Evolutionary conservation across 92 coral and sea anemone genomes (phyloP).

Genomic region (Heteractis magnifica): DNA sequence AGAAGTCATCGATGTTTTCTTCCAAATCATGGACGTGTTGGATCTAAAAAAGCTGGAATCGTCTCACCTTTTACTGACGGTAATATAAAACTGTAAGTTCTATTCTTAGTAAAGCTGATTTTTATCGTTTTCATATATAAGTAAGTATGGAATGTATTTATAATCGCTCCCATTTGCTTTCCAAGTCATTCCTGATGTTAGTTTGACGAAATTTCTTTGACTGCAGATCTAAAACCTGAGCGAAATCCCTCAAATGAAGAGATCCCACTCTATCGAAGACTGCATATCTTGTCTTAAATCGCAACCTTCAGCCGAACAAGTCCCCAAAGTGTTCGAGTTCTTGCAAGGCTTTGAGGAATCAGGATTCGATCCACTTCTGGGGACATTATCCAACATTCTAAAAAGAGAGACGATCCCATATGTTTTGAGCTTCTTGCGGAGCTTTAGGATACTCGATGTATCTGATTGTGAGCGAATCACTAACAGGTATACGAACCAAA

Average conservation of each 20-base stretch:
- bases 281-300: background rate
- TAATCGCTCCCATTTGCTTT: no score
- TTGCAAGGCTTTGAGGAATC: background rate
- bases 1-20: background rate
- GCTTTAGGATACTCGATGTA: conserved; percentile 31
- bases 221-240: no score
- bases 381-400: background rate
- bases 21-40: background rate
- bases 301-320: background rate
- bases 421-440: conserved; percentile 24
- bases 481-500: conserved; percentile 23
- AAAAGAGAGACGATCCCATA: background rate
- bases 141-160: background rate
- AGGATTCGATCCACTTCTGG: background rate
- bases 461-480: conserved; percentile 39
- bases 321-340: background rate
- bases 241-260: background rate
- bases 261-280: background rate
- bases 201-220: background rate
- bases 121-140: background rate
- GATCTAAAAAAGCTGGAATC: background rate
- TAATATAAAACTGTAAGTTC: background rate
- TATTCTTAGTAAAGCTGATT: background rate
- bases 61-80: background rate
- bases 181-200: no score